Evolutionary conservation across 1,140 invertebrate genomes (phyloP), one percentile per base, ranked within the genome.

Genomic region (Tetramorium parvispinum): DNA sequence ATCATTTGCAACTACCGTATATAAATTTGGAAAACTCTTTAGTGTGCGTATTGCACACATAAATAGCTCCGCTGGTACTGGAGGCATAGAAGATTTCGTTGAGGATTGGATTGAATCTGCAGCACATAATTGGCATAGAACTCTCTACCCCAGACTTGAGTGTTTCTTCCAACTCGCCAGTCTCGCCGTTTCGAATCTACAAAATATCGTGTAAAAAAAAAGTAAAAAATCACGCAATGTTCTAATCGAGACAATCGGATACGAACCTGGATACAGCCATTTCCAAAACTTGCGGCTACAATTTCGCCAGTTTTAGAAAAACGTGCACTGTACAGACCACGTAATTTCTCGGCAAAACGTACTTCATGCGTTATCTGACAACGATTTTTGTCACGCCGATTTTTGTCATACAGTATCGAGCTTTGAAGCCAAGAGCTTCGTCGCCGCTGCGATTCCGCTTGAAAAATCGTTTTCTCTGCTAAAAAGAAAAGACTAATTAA

Each of bases 21-120:
- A 89, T 85, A 73, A 92, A 92, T 71, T 85, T 87, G 24, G 66
- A 81, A 79, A 90, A 91, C 71, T 93, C 87, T 68, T 90, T 88
- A 7, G 87, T 91, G 21, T 90, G 66, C 3, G 63, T 82, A 6
- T 63, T 87, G 68, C 92, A 93, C n/a, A 88, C 46, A 71, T 89
- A 94, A 21, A 94, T 91, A 63, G 65, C 91, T 49, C 93, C 92
- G 66, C 91, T 91, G n/a, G 87, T 88, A 61, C 91, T 89, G 11
- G 92, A 91, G 16, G 91, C 92, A 76, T 91, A 94, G 40, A 92
- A 89, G 49, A 88, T 79, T 6, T 92, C 78, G 37, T 85, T 81
- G 0, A 76, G n/a, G n/a, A 87, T 76, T 3, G 93, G 91, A 90
- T 93, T 89, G 57, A 93, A 93, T 66, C 91, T 87, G 53, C 91